These are phyloP conservation scores for Listronotus oregonensis DNA, from an alignment of 1,140 invertebrate genomes.

Conservation along the genomic window DNA sequence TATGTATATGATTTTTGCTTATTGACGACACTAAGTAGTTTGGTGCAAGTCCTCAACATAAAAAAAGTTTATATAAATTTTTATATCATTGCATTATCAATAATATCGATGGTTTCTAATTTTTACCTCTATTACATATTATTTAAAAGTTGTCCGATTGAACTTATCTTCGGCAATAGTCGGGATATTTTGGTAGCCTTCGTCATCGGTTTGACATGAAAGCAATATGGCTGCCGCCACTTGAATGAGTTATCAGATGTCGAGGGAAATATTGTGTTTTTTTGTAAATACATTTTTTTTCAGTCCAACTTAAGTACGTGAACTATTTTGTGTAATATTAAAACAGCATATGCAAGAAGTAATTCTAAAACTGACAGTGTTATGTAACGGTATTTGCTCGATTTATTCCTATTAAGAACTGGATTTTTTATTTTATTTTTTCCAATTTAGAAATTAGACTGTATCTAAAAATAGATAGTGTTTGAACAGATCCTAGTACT, in stretches of 20 bases:
- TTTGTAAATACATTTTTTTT: constrained; percentile 5
- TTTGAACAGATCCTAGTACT: background rate
- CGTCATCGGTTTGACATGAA: constrained; percentile 3
- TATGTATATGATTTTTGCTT: too few species aligned
- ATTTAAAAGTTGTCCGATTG: too few species aligned
- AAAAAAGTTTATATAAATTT: too few species aligned
- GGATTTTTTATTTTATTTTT: background rate
- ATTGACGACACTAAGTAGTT: too few species aligned
- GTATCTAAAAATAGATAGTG: background rate
- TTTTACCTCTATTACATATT: too few species aligned
- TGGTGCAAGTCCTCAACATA: too few species aligned
- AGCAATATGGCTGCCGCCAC: constrained; percentile 37
- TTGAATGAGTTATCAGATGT: constrained; percentile 30
- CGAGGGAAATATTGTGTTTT: constrained; percentile 21
- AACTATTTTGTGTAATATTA: too few species aligned
- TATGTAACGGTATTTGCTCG: background rate
- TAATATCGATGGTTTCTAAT: too few species aligned
- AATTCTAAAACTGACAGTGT: background rate
- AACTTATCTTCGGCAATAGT: background rate
- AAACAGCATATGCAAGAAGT: too few species aligned
- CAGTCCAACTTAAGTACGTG: too few species aligned
- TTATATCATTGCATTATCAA: too few species aligned
- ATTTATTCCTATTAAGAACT: background rate
- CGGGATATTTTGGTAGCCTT: background rate
- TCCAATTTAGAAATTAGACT: background rate